A percentile compares a stretch with the other conserved stretches of the same genome.
These are phyloP conservation scores for Procambarus clarkii DNA, from an alignment of 1,140 invertebrate species.

Conservation along the genomic window DNA sequence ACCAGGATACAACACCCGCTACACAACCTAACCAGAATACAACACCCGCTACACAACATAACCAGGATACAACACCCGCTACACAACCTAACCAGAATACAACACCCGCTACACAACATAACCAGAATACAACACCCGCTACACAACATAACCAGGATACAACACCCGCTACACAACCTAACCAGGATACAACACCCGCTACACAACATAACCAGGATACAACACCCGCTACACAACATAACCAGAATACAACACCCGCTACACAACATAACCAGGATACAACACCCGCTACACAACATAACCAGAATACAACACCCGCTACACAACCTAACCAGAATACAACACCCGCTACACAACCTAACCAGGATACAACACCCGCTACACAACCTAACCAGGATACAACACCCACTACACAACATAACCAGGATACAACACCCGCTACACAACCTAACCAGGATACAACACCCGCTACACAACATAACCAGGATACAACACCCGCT, in stretches of 20 bases:
- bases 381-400: too few relatives aligned
- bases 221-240: not conserved
- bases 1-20: not conserved
- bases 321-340: too few relatives aligned
- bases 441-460: too few relatives aligned
- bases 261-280: too few relatives aligned
- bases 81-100: too few relatives aligned
- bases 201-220: too few relatives aligned
- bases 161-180: not conserved
- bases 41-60: not conserved
- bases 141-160: too few relatives aligned
- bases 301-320: not conserved
- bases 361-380: not conserved
- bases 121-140: not conserved
- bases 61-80: not conserved
- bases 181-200: not conserved
- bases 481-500: not conserved
- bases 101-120: not conserved
- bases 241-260: not conserved
- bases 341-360: not conserved
- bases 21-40: too few relatives aligned
- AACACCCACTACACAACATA: not conserved
- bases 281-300: not conserved
- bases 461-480: not conserved
- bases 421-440: not conserved